Percentiles rank a stretch among this genome's conserved stretches.
Conservation (phyloP, 2,113 vertebrate species). For the Sclerurus mexicanus region DNA sequence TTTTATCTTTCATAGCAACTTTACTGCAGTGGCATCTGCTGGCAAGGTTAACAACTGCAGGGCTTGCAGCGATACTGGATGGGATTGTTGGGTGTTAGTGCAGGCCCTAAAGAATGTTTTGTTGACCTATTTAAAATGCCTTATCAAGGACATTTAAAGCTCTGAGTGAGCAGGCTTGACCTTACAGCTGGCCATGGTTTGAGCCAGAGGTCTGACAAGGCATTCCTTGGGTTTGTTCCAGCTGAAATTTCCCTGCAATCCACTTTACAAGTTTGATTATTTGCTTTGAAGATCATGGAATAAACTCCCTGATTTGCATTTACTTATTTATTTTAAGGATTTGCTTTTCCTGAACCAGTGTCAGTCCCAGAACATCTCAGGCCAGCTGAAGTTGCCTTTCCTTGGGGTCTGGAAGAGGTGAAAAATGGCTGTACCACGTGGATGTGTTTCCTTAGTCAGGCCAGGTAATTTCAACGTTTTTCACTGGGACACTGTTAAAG, state of each 20-base stretch:
- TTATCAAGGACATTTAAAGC: background rate
- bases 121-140: background rate
- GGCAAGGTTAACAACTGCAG: background rate
- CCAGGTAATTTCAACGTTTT: background rate
- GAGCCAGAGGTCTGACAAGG: background rate
- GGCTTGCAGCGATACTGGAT: background rate
- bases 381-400: background rate
- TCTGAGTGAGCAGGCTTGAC: background rate
- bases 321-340: background rate
- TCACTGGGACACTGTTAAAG: background rate
- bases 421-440: background rate
- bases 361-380: background rate
- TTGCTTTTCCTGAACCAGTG: background rate
- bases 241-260: background rate
- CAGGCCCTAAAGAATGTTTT: background rate
- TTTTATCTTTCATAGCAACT: background rate
- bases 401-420: background rate
- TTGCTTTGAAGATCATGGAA: background rate
- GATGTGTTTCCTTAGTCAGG: background rate
- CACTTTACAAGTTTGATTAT: background rate
- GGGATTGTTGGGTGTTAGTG: background rate
- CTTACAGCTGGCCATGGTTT: background rate
- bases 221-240: background rate
- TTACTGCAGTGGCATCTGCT: constrained; percentile 13
- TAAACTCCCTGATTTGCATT: background rate